Base-by-base conservation (phyloP, 2,888 invertebrate species). In the Sarcophaga variegata region DNA sequence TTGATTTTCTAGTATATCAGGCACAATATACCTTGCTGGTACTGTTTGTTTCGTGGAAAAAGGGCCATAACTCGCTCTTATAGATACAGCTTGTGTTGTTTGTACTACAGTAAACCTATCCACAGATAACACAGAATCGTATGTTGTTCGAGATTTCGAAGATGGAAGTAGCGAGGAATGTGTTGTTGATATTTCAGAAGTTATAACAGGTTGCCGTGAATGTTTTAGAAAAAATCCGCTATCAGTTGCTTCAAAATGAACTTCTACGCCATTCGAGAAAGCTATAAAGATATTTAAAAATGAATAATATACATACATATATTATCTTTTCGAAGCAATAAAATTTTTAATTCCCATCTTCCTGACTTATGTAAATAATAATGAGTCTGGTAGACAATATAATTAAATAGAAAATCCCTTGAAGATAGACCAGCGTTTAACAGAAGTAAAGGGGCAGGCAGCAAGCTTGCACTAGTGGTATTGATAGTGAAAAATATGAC, bases 41-140 rank as follows among this genome's bases (percentile, higher is more conserved):
- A 98, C 98, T 0, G 98, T 98, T 94, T 98, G 98, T 92, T 98
- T 98, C 79, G 98, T 98, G 90, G 97, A 97, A 94, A 98, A 98
- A 10, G 98, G 98, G 5, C 98, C 99, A 92, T 98, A 98, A 63
- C 97, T 97, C 72, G 98, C 98, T 85, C 98, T 95, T 64, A 99
- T 97, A 37, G 98, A 97, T 54, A 97, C 97, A 37, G 98, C 97
- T 89, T 97, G 97, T 70, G 97, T 97, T 62, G 97, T 97, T 93
- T 98, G 97, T 90, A 98, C 96, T 60, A 99, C 97, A 82, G 98
- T 97, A 93, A 98, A 98, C 88, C 97, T 96, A 94, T 98, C 97
- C 88, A 97, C 95, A 77, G 97, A 97, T 76, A 98, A 94, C 59
- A 97, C 94, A 12, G 97, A 96, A 77, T 96, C 96, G 45, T 95